Percentiles rank a stretch among this genome's conserved stretches.
These are phyloP conservation scores for Furnarius figulus DNA, from an alignment of 2,113 vertebrate species.

Conservation along the genomic window DNA sequence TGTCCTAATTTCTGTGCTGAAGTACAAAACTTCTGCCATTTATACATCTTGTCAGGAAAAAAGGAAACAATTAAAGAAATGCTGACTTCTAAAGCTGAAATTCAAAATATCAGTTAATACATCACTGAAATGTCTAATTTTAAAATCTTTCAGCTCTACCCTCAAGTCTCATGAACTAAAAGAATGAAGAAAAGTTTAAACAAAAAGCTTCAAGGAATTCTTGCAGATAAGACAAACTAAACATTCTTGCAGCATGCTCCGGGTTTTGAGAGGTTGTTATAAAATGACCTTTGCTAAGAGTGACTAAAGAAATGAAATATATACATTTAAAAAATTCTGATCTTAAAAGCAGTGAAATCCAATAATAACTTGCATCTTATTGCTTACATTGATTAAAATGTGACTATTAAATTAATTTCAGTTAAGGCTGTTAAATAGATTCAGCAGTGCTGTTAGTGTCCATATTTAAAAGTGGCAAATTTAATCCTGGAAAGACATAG, in stretches of 20 bases:
- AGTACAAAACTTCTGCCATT: constrained; percentile 9
- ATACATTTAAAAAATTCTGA: not conserved
- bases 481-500: not conserved
- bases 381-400: not conserved
- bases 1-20: constrained; percentile 20
- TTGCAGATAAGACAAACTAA: constrained; percentile 10
- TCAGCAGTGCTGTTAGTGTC: not conserved
- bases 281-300: not conserved
- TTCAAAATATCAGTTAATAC: not conserved
- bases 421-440: not conserved
- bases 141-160: not conserved
- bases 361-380: not conserved
- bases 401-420: not conserved
- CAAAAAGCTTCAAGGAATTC: constrained; percentile 3
- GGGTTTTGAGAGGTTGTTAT: not conserved
- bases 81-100: not conserved
- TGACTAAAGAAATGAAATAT: not conserved
- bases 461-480: not conserved
- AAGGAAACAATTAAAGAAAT: not conserved
- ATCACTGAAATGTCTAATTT: not conserved
- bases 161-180: not conserved
- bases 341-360: not conserved
- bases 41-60: not conserved
- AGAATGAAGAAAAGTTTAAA: not conserved
- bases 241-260: not conserved